These are phyloP conservation scores for Luscinia megarhynchos DNA, from an alignment of 2,797 vertebrate genomes.

Conservation along the genomic window DNA sequence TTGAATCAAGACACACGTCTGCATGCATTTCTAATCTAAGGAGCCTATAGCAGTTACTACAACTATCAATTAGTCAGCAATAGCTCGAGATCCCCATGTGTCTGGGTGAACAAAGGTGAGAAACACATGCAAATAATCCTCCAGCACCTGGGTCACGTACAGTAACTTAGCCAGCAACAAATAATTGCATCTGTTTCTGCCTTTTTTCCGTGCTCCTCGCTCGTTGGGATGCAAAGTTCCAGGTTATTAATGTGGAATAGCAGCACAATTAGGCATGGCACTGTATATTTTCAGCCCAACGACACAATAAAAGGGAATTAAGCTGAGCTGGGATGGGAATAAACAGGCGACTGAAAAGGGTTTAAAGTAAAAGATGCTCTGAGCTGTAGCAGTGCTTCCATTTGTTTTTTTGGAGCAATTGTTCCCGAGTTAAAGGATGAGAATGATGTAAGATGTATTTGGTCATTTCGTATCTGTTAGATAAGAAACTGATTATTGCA, in stretches of 20 bases:
- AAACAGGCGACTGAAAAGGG: conserved; percentile 19
- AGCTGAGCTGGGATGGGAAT: conserved; percentile 54
- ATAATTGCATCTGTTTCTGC: conserved; percentile 59
- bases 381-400: conserved; percentile 1
- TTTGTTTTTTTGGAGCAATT: conserved; percentile 58
- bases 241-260: conserved; percentile 55
- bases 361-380: not conserved
- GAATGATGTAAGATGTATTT: conserved; percentile 36
- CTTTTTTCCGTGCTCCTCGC: conserved; percentile 17
- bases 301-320: conserved; percentile 59
- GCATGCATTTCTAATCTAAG: conserved; percentile 76
- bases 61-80: conserved; percentile 80
- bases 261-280: conserved; percentile 47
- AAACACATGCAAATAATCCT: conserved; percentile 69
- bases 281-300: conserved; percentile 22
- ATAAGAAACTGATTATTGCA: conserved; percentile 46
- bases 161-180: conserved; percentile 70
- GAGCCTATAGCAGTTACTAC: conserved; percentile 74
- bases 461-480: conserved; percentile 45
- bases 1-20: conserved; percentile 73
- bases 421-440: conserved; percentile 11
- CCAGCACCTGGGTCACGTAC: conserved; percentile 71
- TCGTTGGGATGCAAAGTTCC: conserved; percentile 42
- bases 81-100: conserved; percentile 68
- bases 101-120: conserved; percentile 77